Evolutionary conservation across 2,888 invertebrate genomes (phyloP), one percentile per base, ranked within the genome.

Genomic region (Trissolcus japonicus): DNA sequence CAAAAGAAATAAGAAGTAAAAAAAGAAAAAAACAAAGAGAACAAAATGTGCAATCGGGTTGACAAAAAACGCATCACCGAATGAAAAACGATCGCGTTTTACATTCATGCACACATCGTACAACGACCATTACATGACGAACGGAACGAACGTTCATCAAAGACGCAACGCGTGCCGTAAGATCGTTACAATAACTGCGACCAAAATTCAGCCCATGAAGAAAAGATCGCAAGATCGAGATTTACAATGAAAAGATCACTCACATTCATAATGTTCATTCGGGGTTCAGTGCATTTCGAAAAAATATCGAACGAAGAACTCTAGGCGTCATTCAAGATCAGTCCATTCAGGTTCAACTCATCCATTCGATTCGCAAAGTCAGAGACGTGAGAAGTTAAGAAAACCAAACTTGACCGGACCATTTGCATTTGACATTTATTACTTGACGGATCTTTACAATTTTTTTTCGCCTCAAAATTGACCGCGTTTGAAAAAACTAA

Each of bases 81-180:
- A 43, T 21, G 54, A 71, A 71, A 63, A 41, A 40, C 35, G 56
- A 74, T 40, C 48, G 75, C 65, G 66, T 46, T 46, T 25, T 9
- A 68, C 59, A 57, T 67, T 53, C 14, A 46, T 46, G 46, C 63
- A 46, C 66, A 72, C 66, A 53, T 60, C 50, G 57, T 69, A 74
- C 63, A 69, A 73, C 74, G 78, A 69, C 73, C 63, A 61, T 73
- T 77, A 77, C 77, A 77, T 65, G 63, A 63, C 73, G 68, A 53
- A 59, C 25, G 25, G 25, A 4, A 25, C 25, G 16, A 46, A 6
- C 4, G 46, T 46, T 16, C 16, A n/a, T 46, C 46, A 46, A 16
- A 16, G 46, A 46, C 46, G 46, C 46, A 46, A 54, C 57, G 43
- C 61, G 46, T 55, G 13, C 48, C 66, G 73, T 65, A 63, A 17